Conservation (phyloP, 2,888 invertebrate genomes). For the Nebria brevicollis region DNA sequence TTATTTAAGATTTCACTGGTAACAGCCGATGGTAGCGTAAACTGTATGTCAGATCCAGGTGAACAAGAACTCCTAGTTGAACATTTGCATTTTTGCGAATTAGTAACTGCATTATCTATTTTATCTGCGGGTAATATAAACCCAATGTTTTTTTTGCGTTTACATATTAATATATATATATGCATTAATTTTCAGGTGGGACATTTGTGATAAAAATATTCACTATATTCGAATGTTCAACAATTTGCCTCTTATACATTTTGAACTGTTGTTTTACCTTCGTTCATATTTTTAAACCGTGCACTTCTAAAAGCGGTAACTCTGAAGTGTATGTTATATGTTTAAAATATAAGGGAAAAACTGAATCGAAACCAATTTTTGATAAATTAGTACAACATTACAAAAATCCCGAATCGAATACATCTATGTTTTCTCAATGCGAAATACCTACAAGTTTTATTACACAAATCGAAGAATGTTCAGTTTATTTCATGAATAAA, state of each 20-base stretch:
- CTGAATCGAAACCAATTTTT: slow-evolving; percentile 54
- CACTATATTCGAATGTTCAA: slow-evolving; percentile 41
- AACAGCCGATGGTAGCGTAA: slow-evolving; percentile 94
- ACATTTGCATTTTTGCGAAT: slow-evolving; percentile 85
- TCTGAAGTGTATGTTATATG: slow-evolving; percentile 92
- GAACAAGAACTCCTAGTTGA: slow-evolving; percentile 86
- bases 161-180: not conserved
- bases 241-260: slow-evolving; percentile 74
- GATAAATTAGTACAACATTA: slow-evolving; percentile 62
- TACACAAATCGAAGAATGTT: slow-evolving; percentile 72
- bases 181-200: slow-evolving; percentile 22
- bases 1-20: slow-evolving; percentile 71
- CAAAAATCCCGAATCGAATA: slow-evolving; percentile 59
- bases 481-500: slow-evolving; percentile 72
- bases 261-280: slow-evolving; percentile 78
- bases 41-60: slow-evolving; percentile 85
- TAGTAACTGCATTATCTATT: slow-evolving; percentile 77
- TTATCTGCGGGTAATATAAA: slow-evolving; percentile 67
- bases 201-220: slow-evolving; percentile 39
- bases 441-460: slow-evolving; percentile 73
- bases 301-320: slow-evolving; percentile 93
- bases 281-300: slow-evolving; percentile 86
- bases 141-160: not conserved
- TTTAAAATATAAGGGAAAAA: slow-evolving; percentile 68
- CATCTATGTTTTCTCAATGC: slow-evolving; percentile 69